Evolutionary conservation across 30 jellyfish, hydroid and myxozoan genomes (phyloP).

Genomic region (Hydractinia echinata): DNA sequence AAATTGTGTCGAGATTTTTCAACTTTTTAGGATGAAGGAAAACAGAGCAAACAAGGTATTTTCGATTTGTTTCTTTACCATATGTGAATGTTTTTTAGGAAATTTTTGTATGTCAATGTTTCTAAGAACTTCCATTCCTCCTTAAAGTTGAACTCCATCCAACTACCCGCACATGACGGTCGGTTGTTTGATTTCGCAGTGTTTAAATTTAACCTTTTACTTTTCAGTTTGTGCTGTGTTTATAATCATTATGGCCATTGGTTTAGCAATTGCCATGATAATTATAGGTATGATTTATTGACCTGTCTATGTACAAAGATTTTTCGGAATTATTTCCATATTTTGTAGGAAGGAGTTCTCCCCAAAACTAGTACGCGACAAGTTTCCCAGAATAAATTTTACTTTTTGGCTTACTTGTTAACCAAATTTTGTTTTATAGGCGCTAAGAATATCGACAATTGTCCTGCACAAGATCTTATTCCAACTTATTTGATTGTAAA

Average conservation of each 20-base stretch:
- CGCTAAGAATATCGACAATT: conserved; percentile 26
- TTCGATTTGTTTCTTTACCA: no score
- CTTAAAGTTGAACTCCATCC: no score
- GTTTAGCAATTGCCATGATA: conserved; percentile 9
- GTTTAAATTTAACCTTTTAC: background rate
- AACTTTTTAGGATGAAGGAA: no score
- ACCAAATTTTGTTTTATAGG: conserved; percentile 28
- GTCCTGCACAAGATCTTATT: conserved; percentile 50
- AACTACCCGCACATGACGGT: no score
- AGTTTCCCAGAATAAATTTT: background rate
- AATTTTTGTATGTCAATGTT: no score
- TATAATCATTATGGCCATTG: conserved; percentile 9
- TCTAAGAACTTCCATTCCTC: no score
- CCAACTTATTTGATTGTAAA: conserved; percentile 53
- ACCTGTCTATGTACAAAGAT: background rate
- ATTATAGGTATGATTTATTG: conserved; percentile 4
- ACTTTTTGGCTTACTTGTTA: background rate
- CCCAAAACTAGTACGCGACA: background rate
- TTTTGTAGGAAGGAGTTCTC: no score
- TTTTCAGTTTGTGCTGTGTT: background rate
- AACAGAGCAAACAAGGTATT: no score
- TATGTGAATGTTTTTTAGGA: no score
- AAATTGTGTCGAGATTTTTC: no score
- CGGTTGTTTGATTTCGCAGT: no score
- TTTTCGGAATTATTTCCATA: background rate